These are phyloP conservation scores for Haliclona indistincta DNA, from an alignment of 37 sponge, comb jelly and placozoan genomes.

Conservation along the genomic window DNA sequence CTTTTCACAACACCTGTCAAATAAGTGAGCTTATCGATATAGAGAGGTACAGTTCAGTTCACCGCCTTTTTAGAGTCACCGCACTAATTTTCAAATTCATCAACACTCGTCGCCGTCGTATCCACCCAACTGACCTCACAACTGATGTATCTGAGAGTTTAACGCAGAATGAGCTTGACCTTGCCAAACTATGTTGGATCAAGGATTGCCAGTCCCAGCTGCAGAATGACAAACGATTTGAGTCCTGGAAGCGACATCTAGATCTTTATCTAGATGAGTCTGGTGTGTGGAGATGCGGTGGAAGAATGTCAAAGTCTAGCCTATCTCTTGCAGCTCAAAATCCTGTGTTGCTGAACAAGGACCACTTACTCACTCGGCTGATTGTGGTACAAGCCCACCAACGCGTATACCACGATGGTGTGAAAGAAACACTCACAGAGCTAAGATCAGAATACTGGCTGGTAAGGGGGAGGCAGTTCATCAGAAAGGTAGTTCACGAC, in stretches of 20 bases:
- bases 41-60: conserved; percentile 18
- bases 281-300: conserved; percentile 29
- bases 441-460: conserved; percentile 29
- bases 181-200: conserved; percentile 10
- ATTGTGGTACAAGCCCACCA: conserved; percentile 17
- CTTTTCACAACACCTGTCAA: too few relatives aligned
- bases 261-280: conserved; percentile 8
- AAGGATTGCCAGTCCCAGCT: conserved; percentile 14
- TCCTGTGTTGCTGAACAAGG: conserved; percentile 19
- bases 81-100: conserved; percentile 22
- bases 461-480: conserved; percentile 13
- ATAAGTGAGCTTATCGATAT: too few relatives aligned
- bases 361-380: conserved; percentile 24
- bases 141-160: not conserved
- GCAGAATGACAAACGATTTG: not conserved
- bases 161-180: not conserved
- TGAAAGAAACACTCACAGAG: conserved; percentile 30
- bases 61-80: conserved; percentile 21
- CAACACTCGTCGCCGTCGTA: not conserved
- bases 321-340: conserved; percentile 1
- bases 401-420: conserved; percentile 15
- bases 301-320: conserved; percentile 23
- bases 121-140: not conserved
- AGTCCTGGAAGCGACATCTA: conserved; percentile 9
- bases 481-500: conserved; percentile 14